A percentile compares a stretch with the other conserved stretches of the same genome.
Conservation (phyloP, 2,888 invertebrate species). For the Caenorhabditis afra region DNA sequence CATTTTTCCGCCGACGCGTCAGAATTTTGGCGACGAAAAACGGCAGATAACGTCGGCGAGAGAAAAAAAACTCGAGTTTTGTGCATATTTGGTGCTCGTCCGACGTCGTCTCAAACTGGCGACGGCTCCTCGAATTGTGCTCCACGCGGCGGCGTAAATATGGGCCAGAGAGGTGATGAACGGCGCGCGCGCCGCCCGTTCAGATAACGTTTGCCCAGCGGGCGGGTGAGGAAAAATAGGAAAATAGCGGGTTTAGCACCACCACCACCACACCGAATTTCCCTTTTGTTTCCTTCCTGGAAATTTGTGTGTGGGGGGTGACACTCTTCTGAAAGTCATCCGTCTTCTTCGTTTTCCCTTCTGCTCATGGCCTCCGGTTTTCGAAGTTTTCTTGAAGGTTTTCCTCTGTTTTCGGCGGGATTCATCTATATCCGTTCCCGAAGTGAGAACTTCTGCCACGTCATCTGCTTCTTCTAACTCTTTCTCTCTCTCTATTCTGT, state of each 20-base stretch:
- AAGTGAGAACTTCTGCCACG: no score
- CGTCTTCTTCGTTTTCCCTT: constrained; percentile 2
- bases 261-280: constrained; percentile 39
- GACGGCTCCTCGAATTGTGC: constrained; percentile 28
- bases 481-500: not conserved
- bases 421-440: no score
- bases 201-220: constrained; percentile 43
- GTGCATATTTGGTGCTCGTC: constrained; percentile 28
- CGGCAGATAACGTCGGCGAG: constrained; percentile 15
- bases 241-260: constrained; percentile 57
- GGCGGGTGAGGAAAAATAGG: constrained; percentile 9
- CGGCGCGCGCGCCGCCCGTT: constrained; percentile 34
- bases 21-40: constrained; percentile 39
- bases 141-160: constrained; percentile 28
- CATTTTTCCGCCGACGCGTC: constrained; percentile 19
- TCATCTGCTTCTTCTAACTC: no score
- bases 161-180: constrained; percentile 46
- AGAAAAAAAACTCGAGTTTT: constrained; percentile 42
- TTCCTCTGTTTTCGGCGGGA: not conserved
- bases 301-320: not conserved
- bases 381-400: no score
- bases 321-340: not conserved
- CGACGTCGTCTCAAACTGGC: constrained; percentile 37
- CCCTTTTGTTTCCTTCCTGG: constrained; percentile 25
- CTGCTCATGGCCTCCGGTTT: no score